Evolutionary conservation across 2,888 invertebrate species (phyloP).

Genomic region (Camptogramma bilineatum): DNA sequence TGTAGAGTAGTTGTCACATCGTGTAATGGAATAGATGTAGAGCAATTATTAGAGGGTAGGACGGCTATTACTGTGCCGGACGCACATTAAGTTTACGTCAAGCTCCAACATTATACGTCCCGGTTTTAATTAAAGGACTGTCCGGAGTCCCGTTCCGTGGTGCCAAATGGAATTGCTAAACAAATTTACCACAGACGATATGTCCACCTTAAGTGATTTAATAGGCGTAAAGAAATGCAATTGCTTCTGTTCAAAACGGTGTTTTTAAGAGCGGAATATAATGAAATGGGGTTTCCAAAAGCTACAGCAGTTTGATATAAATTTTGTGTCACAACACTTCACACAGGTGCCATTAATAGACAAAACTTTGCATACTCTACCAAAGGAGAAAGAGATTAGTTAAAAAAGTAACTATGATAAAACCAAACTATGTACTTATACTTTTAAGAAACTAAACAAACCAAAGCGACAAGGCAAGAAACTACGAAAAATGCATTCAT

Average conservation of each 20-base stretch:
- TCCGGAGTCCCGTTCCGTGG: constrained; percentile 65
- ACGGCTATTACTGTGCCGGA: constrained; percentile 78
- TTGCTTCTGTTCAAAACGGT: constrained; percentile 69
- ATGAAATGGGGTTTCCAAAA: constrained; percentile 44
- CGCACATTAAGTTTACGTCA: constrained; percentile 82
- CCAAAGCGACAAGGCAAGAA: not conserved
- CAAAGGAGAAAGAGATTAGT: not conserved
- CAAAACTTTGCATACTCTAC: not conserved
- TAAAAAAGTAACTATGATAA: not conserved
- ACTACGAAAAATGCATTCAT: constrained; percentile 21
- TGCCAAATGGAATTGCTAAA: constrained; percentile 84
- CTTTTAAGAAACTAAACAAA: not conserved
- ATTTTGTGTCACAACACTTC: constrained; percentile 1
- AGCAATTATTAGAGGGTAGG: constrained; percentile 77
- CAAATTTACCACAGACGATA: constrained; percentile 83
- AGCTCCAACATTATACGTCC: constrained; percentile 78
- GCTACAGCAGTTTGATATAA: constrained; percentile 22
- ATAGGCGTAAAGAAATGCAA: constrained; percentile 83
- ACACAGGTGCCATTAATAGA: not conserved
- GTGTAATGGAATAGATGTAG: constrained; percentile 75
- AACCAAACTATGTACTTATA: not conserved
- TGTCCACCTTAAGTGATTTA: constrained; percentile 86
- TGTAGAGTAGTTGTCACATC: constrained; percentile 45
- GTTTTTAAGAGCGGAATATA: constrained; percentile 43
- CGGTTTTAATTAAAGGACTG: constrained; percentile 85